A percentile compares a stretch with the other conserved stretches of the same genome.
phyloP scores from a whole-genome alignment of 1,140 invertebrate genomes.

The Drosophila rhopaloa region DNA sequence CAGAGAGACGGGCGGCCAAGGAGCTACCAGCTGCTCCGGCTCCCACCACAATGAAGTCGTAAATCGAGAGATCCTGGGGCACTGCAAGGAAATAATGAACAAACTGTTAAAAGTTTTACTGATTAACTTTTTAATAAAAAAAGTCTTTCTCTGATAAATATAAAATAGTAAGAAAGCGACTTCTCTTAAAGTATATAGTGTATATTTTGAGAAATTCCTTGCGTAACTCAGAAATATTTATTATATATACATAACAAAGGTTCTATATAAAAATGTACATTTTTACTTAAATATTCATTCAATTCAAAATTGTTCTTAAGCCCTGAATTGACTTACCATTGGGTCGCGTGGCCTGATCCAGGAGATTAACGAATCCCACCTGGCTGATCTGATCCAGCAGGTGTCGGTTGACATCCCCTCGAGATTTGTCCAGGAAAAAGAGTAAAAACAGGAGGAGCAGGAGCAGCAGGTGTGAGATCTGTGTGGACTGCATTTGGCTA shows the following conservation, averaged over 20 bases:
- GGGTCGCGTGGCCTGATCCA: slow-evolving; percentile 49
- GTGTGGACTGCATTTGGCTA: slow-evolving; percentile 15
- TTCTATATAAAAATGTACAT: no score
- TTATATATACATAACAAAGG: no score
- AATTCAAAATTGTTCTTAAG: no score
- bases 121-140: no score
- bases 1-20: slow-evolving; percentile 88
- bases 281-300: no score
- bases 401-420: slow-evolving; percentile 12
- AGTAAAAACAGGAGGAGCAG: slow-evolving; percentile 8
- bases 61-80: slow-evolving; percentile 79
- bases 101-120: no score
- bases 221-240: no score
- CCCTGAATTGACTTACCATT: slow-evolving; percentile 39
- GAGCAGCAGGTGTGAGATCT: slow-evolving; percentile 13
- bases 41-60: slow-evolving; percentile 92
- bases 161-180: no score
- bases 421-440: not conserved
- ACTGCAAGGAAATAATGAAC: slow-evolving; percentile 28
- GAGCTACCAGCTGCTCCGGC: slow-evolving; percentile 90
- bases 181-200: no score
- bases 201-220: no score
- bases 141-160: no score
- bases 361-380: slow-evolving; percentile 59
- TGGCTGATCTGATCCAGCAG: slow-evolving; percentile 55